Evolutionary conservation across 2,113 vertebrate species (phyloP), one percentile per base, ranked within the genome.

Genomic region (Serinus canaria): DNA sequence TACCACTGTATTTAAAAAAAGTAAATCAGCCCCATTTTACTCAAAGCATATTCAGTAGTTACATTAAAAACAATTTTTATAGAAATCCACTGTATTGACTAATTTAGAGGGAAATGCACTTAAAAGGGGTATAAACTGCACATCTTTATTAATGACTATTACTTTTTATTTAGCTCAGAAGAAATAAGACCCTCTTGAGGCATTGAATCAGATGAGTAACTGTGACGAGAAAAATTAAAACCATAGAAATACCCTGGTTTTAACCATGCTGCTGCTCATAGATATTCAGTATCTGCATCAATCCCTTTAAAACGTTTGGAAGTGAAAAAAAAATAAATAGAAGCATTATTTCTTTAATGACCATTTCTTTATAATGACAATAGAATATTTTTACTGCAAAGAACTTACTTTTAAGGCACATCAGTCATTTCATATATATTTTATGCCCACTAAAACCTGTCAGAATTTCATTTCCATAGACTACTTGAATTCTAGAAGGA

Each of bases 371-470:
- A 53, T 75, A 81, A 88, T 49, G 73, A 93, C 43, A 74, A 96
- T n/a, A 72, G 72, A 87, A 82, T 87, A 74, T 66, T 89, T 89
- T 87, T 72, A 82, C 80, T 80, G 74, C 11, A 5, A 95, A 87
- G 7, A 92, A 73, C 72, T 86, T 90, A 95, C 84, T 96, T 92
- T 93, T 97, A 96, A 97, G 96, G 95, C 96, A 97, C 94, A 94
- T 97, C 90, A 94, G 90, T 95, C 80, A 75, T 92, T 92, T 83
- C 56, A 62, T 33, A 64, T 68, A 47, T 46, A 82, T 58, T 79
- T 95, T 50, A 87, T 10, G 4, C 56, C 41, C 74, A 55, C 64
- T 90, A 81, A 84, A 90, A 93, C 72, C 69, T 62, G 73, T 52
- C 56, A 64, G 76, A 52, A 56, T 84, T 90, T 58, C n/a, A 58